phyloP scores from a whole-genome alignment of 2,797 vertebrate genomes.

The Emydoidea blandingii region DNA sequence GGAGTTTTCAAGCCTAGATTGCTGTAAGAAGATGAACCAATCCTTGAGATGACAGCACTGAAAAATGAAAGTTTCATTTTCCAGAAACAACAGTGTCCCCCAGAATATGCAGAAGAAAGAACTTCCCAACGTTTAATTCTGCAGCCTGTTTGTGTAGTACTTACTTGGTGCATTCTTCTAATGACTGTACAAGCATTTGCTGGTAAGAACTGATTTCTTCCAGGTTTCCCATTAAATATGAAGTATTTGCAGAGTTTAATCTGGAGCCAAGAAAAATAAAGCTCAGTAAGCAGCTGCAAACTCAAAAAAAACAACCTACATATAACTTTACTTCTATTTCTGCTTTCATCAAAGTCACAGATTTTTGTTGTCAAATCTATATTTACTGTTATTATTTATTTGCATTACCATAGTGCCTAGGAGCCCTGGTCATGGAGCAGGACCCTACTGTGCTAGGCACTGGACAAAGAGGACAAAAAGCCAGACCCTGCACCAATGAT shows the following conservation, averaged over 20 bases:
- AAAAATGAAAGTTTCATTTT: neutral
- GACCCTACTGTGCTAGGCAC: neutral
- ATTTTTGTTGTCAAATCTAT: no score
- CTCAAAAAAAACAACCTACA: neutral
- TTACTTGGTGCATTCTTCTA: conserved; percentile 98
- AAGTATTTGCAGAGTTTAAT: conserved; percentile 87
- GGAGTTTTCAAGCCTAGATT: neutral
- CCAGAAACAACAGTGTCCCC: neutral
- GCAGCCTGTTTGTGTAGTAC: conserved; percentile 60
- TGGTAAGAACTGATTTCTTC: conserved; percentile 98
- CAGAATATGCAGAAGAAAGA: neutral
- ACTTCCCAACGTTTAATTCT: neutral
- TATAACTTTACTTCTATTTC: neutral
- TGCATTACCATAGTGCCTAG: neutral
- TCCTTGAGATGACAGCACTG: neutral
- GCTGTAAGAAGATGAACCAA: neutral
- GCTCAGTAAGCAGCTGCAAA: neutral
- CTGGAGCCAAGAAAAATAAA: conserved; percentile 77
- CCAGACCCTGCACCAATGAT: neutral
- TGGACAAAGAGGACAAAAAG: neutral
- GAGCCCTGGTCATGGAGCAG: neutral
- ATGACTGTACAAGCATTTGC: conserved; percentile 95
- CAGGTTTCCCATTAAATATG: conserved; percentile 94
- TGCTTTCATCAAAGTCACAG: neutral
- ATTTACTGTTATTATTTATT: neutral